Conservation (phyloP, 1,140 invertebrate genomes). For the Epicauta chinensis region DNA sequence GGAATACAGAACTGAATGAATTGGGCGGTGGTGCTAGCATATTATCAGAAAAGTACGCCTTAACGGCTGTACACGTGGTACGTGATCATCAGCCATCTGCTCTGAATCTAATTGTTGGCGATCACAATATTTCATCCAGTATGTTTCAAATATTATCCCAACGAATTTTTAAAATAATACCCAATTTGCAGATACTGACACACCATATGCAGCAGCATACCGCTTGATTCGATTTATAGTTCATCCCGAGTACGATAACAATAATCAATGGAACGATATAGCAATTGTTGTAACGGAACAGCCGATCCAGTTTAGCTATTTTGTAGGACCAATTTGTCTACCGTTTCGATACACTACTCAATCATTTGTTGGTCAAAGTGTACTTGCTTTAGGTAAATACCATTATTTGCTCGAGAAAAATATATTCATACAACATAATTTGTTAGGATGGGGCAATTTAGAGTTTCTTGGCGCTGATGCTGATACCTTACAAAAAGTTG, state of each 20-base stretch:
- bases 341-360: conserved; percentile 50
- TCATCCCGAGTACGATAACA: conserved; percentile 42
- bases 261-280: conserved; percentile 53
- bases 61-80: conserved; percentile 67
- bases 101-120: conserved; percentile 49
- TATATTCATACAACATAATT: too few species aligned
- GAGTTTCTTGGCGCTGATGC: conserved; percentile 48
- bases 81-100: conserved; percentile 9
- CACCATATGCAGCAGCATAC: conserved; percentile 37
- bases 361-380: conserved; percentile 45
- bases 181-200: conserved; percentile 39
- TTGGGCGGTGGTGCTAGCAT: conserved; percentile 59
- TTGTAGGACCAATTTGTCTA: conserved; percentile 59
- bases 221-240: conserved; percentile 28
- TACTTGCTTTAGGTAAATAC: conserved; percentile 44
- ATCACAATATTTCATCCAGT: conserved; percentile 27
- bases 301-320: conserved; percentile 47
- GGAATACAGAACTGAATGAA: conserved; percentile 42
- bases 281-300: conserved; percentile 48
- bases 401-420: too few species aligned
- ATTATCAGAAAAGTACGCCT: conserved; percentile 51
- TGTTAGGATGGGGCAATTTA: conserved; percentile 64
- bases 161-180: neutral
- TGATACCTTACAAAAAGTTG: conserved; percentile 51
- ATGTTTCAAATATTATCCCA: conserved; percentile 14